A percentile compares a stretch with the other conserved stretches of the same genome.
These are phyloP conservation scores for Gisinianus flammeolus DNA, from an alignment of 2,888 invertebrate species.

Conservation along the genomic window DNA sequence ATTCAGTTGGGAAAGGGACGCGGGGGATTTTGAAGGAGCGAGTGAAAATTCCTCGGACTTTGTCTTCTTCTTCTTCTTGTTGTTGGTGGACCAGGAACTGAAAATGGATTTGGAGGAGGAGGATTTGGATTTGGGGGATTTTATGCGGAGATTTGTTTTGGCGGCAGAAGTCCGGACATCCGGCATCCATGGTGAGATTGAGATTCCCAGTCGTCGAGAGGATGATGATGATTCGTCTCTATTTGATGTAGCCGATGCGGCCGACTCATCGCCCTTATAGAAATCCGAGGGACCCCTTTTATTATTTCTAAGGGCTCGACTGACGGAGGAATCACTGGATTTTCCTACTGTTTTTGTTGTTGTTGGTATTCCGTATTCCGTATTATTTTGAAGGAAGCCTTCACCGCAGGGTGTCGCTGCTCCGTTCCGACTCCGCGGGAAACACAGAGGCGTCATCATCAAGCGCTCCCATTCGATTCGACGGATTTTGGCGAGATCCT, in stretches of 20 bases:
- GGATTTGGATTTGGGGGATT: background rate
- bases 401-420: background rate
- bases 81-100: no score
- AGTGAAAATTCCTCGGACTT: background rate
- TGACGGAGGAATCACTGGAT: background rate
- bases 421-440: slow-evolving; percentile 3
- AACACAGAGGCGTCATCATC: slow-evolving; percentile 16
- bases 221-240: no score
- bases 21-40: background rate
- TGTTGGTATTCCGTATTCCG: background rate
- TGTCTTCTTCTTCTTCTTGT: background rate
- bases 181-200: background rate
- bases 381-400: background rate
- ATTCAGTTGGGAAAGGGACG: background rate
- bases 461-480: background rate
- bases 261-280: no score
- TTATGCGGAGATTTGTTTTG: background rate
- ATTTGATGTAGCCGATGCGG: background rate
- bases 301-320: background rate
- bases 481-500: background rate
- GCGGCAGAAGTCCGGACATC: slow-evolving; percentile 5
- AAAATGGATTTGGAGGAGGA: background rate
- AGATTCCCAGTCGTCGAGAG: background rate
- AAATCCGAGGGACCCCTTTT: background rate
- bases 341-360: background rate